phyloP scores from a whole-genome alignment of 2,113 vertebrate genomes.

The Chloropsis cyanopogon region DNA sequence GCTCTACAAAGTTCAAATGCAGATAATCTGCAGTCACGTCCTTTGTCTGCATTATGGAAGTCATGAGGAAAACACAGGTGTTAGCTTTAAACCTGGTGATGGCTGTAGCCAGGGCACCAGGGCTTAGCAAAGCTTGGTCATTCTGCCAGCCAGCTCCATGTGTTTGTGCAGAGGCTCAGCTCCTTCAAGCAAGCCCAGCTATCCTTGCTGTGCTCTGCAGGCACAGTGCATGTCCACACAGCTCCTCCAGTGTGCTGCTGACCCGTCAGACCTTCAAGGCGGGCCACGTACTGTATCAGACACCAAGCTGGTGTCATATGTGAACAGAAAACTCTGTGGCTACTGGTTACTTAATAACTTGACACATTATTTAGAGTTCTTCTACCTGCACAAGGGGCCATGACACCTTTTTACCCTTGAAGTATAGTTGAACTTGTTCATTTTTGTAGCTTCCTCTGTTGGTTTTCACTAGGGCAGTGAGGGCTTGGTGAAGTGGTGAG shows the following conservation, averaged over 20 bases:
- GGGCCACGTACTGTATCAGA: background rate
- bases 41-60: background rate
- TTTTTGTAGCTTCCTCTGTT: background rate
- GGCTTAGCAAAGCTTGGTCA: background rate
- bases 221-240: background rate
- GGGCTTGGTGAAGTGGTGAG: background rate
- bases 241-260: background rate
- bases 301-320: background rate
- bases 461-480: background rate
- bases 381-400: background rate
- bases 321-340: background rate
- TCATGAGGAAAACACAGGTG: background rate
- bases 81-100: background rate
- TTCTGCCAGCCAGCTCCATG: accelerated
- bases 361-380: background rate
- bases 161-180: background rate
- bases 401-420: background rate
- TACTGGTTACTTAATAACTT: background rate
- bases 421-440: background rate
- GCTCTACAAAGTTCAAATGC: background rate
- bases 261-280: background rate
- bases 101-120: background rate
- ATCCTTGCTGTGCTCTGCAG: background rate
- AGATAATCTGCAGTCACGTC: background rate
- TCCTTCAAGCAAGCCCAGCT: background rate